Evolutionary conservation across 2,888 invertebrate genomes (phyloP).

Genomic region (Eucera pruinosa): DNA sequence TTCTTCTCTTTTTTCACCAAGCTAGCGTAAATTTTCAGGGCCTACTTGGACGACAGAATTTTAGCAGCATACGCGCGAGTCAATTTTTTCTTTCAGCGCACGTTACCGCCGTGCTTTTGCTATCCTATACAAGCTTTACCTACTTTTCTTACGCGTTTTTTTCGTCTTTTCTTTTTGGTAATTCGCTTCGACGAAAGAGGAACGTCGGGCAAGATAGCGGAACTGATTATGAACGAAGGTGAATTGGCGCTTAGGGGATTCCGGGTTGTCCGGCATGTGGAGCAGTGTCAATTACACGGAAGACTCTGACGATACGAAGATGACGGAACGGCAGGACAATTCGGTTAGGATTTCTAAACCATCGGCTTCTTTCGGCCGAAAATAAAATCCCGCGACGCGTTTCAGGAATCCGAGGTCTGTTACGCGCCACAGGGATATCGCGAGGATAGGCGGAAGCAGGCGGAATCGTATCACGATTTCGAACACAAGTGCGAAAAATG

Average conservation of each 20-base stretch:
- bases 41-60: not conserved
- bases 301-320: conserved; percentile 7
- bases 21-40: conserved; percentile 3
- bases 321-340: conserved; percentile 23
- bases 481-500: conserved; percentile 13
- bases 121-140: too few species aligned
- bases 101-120: not conserved
- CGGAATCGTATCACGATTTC: conserved; percentile 5
- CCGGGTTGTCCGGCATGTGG: conserved; percentile 26
- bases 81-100: conserved; percentile 8
- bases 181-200: conserved; percentile 16
- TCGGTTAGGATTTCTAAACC: conserved; percentile 35
- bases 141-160: conserved; percentile 1
- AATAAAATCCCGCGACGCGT: too few species aligned
- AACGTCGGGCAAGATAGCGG: not conserved
- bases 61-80: conserved; percentile 8
- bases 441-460: conserved; percentile 3
- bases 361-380: not conserved
- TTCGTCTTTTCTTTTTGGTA: not conserved
- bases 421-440: not conserved
- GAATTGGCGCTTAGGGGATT: conserved; percentile 18
- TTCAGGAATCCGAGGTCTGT: conserved; percentile 21
- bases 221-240: conserved; percentile 44
- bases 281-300: conserved; percentile 2
- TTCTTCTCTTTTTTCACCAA: too few species aligned